phyloP scores from a whole-genome alignment of 2,888 invertebrate species.

The Bhutanitis thaidina region DNA sequence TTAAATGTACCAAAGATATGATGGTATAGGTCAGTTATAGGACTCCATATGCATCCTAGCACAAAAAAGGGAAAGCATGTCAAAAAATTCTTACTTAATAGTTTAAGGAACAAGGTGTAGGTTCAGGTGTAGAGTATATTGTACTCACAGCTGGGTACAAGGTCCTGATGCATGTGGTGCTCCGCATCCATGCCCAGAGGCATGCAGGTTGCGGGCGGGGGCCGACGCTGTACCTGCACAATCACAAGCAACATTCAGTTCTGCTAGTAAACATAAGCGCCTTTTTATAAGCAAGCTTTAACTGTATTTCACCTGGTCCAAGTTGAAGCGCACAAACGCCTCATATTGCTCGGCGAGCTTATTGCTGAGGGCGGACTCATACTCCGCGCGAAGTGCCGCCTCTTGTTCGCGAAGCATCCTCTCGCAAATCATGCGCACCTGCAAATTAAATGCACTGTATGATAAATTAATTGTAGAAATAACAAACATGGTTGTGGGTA shows the following conservation, averaged over 20 bases:
- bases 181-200: slow-evolving; percentile 69
- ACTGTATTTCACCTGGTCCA: slow-evolving; percentile 88
- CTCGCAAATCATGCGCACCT: slow-evolving; percentile 98
- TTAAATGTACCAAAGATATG: too few relatives aligned
- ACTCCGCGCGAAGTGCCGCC: slow-evolving; percentile 94
- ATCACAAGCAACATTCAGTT: background rate
- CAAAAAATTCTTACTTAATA: too few relatives aligned
- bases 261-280: too few relatives aligned
- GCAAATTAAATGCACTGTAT: slow-evolving; percentile 14
- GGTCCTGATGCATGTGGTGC: slow-evolving; percentile 73
- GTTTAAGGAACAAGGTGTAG: too few relatives aligned
- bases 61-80: too few relatives aligned
- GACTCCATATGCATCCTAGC: too few relatives aligned
- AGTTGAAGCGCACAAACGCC: slow-evolving; percentile 98
- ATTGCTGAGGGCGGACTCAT: slow-evolving; percentile 93
- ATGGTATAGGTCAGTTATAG: too few relatives aligned
- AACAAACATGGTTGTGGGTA: too few relatives aligned
- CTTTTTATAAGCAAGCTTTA: too few relatives aligned
- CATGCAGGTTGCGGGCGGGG: slow-evolving; percentile 67
- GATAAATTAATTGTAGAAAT: too few relatives aligned
- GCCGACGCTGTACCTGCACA: slow-evolving; percentile 67
- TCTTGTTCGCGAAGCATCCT: slow-evolving; percentile 98
- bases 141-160: slow-evolving; percentile 71
- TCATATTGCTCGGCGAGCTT: slow-evolving; percentile 99
- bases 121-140: background rate